These are phyloP conservation scores for Sebastes vulpes DNA, from an alignment of 2,797 vertebrate species.

Conservation along the genomic window DNA sequence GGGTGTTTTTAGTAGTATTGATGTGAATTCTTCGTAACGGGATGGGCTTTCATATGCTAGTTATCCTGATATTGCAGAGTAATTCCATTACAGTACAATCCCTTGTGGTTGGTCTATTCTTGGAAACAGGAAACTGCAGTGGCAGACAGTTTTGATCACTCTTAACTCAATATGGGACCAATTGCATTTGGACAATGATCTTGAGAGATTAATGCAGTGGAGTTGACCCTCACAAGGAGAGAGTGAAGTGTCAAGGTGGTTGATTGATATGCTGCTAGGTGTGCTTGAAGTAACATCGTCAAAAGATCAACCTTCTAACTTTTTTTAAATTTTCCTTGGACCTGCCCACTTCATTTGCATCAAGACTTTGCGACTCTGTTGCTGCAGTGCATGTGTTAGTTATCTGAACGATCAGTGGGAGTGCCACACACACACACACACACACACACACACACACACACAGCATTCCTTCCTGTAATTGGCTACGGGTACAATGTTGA, in stretches of 20 bases:
- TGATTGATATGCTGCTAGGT: background rate
- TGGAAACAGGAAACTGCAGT: constrained; percentile 61
- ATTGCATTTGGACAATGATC: constrained; percentile 55
- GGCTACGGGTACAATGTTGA: constrained; percentile 45
- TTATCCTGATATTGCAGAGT: constrained; percentile 44
- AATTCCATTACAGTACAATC: constrained; percentile 53
- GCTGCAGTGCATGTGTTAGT: background rate
- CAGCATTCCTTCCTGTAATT: constrained; percentile 60
- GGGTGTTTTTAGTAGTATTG: background rate
- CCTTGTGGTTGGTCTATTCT: constrained; percentile 47
- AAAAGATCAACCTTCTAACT: background rate
- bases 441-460: background rate
- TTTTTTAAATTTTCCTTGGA: background rate
- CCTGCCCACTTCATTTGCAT: background rate
- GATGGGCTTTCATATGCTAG: constrained; percentile 34
- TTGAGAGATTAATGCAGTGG: constrained; percentile 13
- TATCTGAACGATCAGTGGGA: constrained; percentile 63
- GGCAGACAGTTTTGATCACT: constrained; percentile 54
- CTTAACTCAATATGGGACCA: constrained; percentile 69
- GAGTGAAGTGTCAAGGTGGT: constrained; percentile 14
- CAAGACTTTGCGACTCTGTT: background rate
- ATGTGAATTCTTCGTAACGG: constrained; percentile 15
- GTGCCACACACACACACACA: constrained; percentile 10
- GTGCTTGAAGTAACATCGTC: background rate
- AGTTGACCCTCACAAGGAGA: constrained; percentile 52